Conservation (phyloP, 1,140 invertebrate genomes). For the Nylanderia fulva region DNA sequence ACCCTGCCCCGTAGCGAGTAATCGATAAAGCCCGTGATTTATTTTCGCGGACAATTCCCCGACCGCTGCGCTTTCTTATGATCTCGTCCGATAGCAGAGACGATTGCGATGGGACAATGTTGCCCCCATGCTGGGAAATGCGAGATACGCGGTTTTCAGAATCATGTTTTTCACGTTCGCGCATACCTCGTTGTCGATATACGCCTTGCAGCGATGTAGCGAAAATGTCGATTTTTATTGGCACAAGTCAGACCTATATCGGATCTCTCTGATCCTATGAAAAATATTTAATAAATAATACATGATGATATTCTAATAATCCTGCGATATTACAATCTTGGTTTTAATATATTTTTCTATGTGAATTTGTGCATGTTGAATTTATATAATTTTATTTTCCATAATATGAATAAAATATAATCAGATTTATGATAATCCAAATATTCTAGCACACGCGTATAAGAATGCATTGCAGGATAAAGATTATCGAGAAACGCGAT, state of each 20-base stretch:
- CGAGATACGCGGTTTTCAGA: conserved; percentile 21
- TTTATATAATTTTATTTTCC: neutral
- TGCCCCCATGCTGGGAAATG: neutral
- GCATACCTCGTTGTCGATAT: neutral
- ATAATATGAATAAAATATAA: neutral
- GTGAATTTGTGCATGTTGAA: too few relatives aligned
- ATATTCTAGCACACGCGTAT: neutral
- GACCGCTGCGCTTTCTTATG: conserved; percentile 36
- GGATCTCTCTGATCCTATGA: neutral
- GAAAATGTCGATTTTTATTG: conserved; percentile 19
- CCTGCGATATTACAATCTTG: neutral
- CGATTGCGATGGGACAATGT: conserved; percentile 2
- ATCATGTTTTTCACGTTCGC: neutral
- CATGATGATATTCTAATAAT: neutral
- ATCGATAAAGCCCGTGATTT: conserved; percentile 73
- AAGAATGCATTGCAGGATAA: neutral
- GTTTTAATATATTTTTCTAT: neutral
- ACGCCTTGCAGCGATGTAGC: neutral
- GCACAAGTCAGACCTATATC: neutral
- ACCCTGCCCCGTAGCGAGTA: conserved; percentile 36
- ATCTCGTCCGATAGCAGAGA: neutral
- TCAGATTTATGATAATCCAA: neutral
- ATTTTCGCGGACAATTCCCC: conserved; percentile 51
- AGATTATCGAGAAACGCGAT: neutral
- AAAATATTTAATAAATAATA: neutral